Evolutionary conservation across 1,140 invertebrate species (phyloP).

Genomic region (Drosophila bocqueti): DNA sequence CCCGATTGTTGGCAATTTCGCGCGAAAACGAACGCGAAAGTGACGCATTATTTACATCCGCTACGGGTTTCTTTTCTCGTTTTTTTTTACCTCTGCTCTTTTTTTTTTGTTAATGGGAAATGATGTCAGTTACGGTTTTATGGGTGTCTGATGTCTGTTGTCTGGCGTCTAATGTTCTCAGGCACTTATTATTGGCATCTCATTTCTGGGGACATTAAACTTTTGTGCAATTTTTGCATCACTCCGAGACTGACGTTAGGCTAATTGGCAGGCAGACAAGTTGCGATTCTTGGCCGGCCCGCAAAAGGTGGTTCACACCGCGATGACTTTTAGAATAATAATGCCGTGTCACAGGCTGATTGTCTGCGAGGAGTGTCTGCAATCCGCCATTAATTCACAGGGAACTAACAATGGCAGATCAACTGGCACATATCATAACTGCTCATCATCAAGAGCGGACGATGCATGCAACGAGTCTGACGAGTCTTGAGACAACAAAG

Average conservation of each 20-base stretch:
- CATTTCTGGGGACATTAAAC: conserved; percentile 22
- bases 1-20: conserved; percentile 54
- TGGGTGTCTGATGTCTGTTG: neutral
- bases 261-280: conserved; percentile 49
- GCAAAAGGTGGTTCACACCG: conserved; percentile 25
- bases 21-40: conserved; percentile 57
- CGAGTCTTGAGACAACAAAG: conserved; percentile 31
- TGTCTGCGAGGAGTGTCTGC: conserved; percentile 17
- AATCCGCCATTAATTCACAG: conserved; percentile 60
- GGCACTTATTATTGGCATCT: conserved; percentile 14
- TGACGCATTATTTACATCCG: conserved; percentile 71
- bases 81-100: neutral
- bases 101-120: conserved; percentile 30
- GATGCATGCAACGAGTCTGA: neutral
- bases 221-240: conserved; percentile 35
- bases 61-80: conserved; percentile 29
- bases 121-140: conserved; percentile 41
- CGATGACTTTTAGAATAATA: conserved; percentile 66
- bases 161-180: conserved; percentile 23
- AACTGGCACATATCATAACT: conserved; percentile 75
- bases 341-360: conserved; percentile 55
- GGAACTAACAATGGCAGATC: conserved; percentile 70
- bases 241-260: conserved; percentile 21
- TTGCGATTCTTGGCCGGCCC: conserved; percentile 27
- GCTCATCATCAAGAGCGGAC: conserved; percentile 64